Conservation (phyloP, 2,888 invertebrate species). For the Plebejus argus region DNA sequence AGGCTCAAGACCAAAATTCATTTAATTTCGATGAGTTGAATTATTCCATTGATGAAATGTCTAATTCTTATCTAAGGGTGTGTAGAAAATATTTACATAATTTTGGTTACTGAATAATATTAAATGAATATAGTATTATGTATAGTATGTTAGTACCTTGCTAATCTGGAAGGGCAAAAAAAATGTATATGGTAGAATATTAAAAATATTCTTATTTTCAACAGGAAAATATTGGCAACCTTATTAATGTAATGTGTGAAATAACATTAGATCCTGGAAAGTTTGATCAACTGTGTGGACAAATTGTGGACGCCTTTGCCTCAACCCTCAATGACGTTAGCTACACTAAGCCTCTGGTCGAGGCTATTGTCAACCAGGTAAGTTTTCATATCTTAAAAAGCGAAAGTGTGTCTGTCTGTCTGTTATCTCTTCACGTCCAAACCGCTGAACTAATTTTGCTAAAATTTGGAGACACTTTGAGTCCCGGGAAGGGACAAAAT, state of each 20-base stretch:
- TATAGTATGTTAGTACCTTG: neutral
- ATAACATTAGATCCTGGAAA: conserved; percentile 90
- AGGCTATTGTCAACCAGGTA: conserved; percentile 85
- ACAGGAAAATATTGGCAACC: conserved; percentile 79
- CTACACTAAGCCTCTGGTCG: conserved; percentile 82
- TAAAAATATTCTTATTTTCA: conserved; percentile 36
- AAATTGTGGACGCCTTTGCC: conserved; percentile 85
- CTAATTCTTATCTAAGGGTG: conserved; percentile 69
- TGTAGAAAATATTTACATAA: conserved; percentile 20
- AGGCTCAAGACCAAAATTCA: conserved; percentile 69
- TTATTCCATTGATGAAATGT: conserved; percentile 68
- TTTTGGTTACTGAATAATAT: neutral
- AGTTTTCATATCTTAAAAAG: conserved; percentile 16
- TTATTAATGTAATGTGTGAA: conserved; percentile 86
- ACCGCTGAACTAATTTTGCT: no score
- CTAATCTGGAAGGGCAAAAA: neutral
- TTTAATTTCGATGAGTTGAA: conserved; percentile 72
- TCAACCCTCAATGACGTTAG: conserved; percentile 83
- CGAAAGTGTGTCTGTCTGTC: no score
- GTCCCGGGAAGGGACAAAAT: no score
- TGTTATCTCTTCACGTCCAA: no score
- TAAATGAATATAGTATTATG: neutral
- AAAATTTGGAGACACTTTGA: no score
- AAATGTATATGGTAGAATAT: neutral
- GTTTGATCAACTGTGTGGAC: conserved; percentile 86